Conservation (phyloP, 2,113 vertebrate genomes). For the Pampusana beccarii region DNA sequence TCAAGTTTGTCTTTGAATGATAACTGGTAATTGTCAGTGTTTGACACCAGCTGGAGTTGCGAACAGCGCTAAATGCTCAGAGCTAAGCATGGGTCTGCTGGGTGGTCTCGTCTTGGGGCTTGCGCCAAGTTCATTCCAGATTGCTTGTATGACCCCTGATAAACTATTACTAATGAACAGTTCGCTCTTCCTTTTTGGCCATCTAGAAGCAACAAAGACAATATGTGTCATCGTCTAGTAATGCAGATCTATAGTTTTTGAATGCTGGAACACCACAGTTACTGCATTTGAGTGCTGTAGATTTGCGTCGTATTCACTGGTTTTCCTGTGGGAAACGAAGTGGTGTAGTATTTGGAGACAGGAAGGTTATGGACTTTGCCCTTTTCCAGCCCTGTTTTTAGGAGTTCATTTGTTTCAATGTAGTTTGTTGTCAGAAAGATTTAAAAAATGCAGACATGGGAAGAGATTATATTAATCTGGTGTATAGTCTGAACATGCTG, state of each 20-base stretch:
- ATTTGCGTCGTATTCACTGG: background rate
- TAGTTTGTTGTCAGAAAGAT: slow-evolving; percentile 16
- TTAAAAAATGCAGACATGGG: background rate
- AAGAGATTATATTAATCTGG: background rate
- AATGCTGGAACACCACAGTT: background rate
- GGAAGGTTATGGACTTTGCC: background rate
- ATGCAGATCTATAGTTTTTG: slow-evolving; percentile 6
- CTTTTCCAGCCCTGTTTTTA: background rate
- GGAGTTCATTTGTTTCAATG: background rate
- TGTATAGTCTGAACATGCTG: background rate
- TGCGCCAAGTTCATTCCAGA: slow-evolving; percentile 24
- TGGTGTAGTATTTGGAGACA: background rate
- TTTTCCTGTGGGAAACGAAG: slow-evolving; percentile 2
- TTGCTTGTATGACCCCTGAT: slow-evolving; percentile 32
- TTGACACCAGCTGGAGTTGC: slow-evolving; percentile 41
- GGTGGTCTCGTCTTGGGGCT: slow-evolving; percentile 64
- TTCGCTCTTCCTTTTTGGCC: slow-evolving; percentile 18
- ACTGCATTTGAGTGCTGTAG: background rate
- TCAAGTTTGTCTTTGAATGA: slow-evolving; percentile 17
- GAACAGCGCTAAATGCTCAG: background rate
- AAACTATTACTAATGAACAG: slow-evolving; percentile 53
- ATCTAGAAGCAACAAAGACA: slow-evolving; percentile 15
- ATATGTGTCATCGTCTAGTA: slow-evolving; percentile 14
- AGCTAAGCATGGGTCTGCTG: background rate
- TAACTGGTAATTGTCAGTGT: slow-evolving; percentile 51